These are phyloP conservation scores for Colinus virginianus DNA, from an alignment of 2,113 vertebrate species.

Conservation along the genomic window DNA sequence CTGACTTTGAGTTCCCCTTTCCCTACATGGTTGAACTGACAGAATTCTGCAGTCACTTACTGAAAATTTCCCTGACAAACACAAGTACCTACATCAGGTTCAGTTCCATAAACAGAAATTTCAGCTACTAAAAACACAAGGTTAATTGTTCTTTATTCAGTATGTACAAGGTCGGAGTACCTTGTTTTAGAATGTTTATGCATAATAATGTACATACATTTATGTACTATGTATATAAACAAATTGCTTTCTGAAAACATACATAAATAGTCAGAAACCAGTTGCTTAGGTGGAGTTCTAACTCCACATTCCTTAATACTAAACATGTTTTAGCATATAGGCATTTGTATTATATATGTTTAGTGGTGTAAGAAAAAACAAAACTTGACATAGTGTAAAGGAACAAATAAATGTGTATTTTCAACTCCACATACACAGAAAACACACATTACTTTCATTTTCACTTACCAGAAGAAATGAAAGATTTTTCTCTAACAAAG, in stretches of 20 bases:
- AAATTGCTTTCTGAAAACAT: neutral
- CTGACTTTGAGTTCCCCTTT: neutral
- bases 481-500: neutral
- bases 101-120: neutral
- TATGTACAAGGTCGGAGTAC: neutral
- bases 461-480: neutral
- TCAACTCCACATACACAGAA: neutral
- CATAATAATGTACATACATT: neutral
- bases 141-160: neutral
- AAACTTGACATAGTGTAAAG: neutral
- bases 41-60: neutral
- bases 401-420: rapidly evolving
- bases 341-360: neutral
- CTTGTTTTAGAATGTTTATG: neutral
- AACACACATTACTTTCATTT: neutral
- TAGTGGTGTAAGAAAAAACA: neutral
- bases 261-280: neutral
- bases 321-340: neutral
- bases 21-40: neutral
- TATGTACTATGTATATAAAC: neutral
- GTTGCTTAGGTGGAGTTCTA: neutral
- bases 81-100: neutral
- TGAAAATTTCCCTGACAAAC: neutral
- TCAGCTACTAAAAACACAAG: neutral
- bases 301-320: neutral